phyloP scores from a whole-genome alignment of 2,888 invertebrate genomes.

The Oscheius sp. region DNA sequence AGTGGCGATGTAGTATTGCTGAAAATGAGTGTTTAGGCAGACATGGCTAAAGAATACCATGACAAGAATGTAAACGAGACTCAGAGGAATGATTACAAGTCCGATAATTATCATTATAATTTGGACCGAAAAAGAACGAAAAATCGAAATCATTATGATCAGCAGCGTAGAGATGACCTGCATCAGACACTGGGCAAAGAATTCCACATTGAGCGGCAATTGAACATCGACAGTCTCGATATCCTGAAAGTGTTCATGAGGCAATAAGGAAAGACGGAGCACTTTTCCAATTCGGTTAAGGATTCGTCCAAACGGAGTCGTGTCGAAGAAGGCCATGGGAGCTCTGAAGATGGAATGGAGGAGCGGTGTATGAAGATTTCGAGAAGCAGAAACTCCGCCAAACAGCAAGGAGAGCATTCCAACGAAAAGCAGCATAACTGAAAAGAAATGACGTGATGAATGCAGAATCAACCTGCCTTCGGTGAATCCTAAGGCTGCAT shows the following conservation, averaged over 20 bases:
- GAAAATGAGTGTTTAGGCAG: slow-evolving; percentile 43
- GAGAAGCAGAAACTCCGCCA: slow-evolving; percentile 69
- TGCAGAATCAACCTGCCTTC: slow-evolving; percentile 50
- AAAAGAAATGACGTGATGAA: slow-evolving; percentile 31
- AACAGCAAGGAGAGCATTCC: slow-evolving; percentile 70
- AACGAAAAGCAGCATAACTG: slow-evolving; percentile 67
- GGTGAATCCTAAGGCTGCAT: slow-evolving; percentile 69
- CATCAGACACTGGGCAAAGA: slow-evolving; percentile 70
- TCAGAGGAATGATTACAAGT: slow-evolving; percentile 67
- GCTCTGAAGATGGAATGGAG: slow-evolving; percentile 70
- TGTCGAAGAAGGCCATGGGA: slow-evolving; percentile 73
- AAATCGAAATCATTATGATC: slow-evolving; percentile 72
- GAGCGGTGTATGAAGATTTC: slow-evolving; percentile 70
- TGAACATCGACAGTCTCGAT: slow-evolving; percentile 72
- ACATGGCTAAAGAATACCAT: slow-evolving; percentile 49
- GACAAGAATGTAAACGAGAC: slow-evolving; percentile 68
- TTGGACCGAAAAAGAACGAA: no score
- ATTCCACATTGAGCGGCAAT: slow-evolving; percentile 71
- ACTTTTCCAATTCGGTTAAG: slow-evolving; percentile 71
- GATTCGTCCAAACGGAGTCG: slow-evolving; percentile 72
- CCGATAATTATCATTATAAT: slow-evolving; percentile 60
- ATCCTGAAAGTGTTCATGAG: slow-evolving; percentile 46
- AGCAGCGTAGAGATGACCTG: slow-evolving; percentile 69
- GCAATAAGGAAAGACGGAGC: background rate
- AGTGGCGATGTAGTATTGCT: slow-evolving; percentile 93